Percentiles rank a stretch among this genome's conserved stretches.
Conservation (phyloP, 2,888 invertebrate genomes). For the Eurytoma adleriae region DNA sequence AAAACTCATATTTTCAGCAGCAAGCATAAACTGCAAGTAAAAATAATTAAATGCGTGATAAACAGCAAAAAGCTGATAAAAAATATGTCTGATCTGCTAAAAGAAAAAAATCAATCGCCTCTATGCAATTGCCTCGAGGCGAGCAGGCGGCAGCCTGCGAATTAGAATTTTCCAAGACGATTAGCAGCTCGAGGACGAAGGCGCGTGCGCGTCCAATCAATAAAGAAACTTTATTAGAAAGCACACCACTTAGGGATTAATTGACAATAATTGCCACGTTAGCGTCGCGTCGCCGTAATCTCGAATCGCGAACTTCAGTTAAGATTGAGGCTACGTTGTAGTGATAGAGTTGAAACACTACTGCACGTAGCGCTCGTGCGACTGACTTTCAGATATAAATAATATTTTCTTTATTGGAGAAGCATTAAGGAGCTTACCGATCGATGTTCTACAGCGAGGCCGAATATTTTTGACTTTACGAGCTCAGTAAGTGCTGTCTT, state of each 20-base stretch:
- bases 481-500: constrained; percentile 5
- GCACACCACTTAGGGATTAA: constrained; percentile 52
- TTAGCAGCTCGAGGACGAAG: constrained; percentile 17
- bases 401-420: background rate
- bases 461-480: constrained; percentile 21
- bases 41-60: background rate
- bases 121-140: background rate
- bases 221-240: constrained; percentile 57
- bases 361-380: background rate
- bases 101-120: constrained; percentile 19
- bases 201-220: constrained; percentile 4
- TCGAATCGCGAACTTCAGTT: constrained; percentile 49
- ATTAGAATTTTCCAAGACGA: constrained; percentile 28
- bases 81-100: background rate
- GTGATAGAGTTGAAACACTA: constrained; percentile 31
- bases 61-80: background rate
- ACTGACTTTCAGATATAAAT: constrained; percentile 15
- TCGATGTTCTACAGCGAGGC: constrained; percentile 7
- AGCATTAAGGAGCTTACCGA: constrained; percentile 9
- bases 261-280: constrained; percentile 55
- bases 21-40: too few relatives aligned
- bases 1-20: too few relatives aligned
- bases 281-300: constrained; percentile 53
- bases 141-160: background rate
- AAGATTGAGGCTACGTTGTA: constrained; percentile 34